These are phyloP conservation scores for Dendrolimus pini DNA, from an alignment of 2,888 invertebrate species.

Conservation along the genomic window DNA sequence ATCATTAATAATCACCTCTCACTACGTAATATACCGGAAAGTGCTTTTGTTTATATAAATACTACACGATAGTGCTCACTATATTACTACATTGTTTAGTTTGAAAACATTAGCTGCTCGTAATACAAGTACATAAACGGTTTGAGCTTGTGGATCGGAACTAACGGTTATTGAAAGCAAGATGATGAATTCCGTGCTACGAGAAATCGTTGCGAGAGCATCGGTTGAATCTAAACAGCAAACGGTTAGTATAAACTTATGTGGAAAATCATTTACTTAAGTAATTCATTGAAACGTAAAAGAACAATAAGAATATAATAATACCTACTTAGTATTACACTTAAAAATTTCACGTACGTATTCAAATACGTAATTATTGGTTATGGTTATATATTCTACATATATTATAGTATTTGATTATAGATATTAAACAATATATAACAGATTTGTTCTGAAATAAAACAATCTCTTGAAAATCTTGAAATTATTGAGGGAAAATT, in stretches of 20 bases:
- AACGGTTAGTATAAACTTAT: conserved; percentile 39
- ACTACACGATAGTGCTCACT: conserved; percentile 12
- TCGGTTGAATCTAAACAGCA: conserved; percentile 51
- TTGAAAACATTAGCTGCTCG: neutral
- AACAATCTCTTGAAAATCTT: too few relatives aligned
- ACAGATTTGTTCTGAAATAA: too few relatives aligned
- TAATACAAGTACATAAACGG: conserved; percentile 2
- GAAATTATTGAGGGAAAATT: too few relatives aligned
- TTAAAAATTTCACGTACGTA: too few relatives aligned
- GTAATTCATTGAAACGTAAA: too few relatives aligned
- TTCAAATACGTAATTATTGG: too few relatives aligned
- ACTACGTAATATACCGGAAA: conserved; percentile 26
- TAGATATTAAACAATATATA: too few relatives aligned
- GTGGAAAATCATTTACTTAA: neutral
- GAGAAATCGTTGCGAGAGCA: conserved; percentile 58
- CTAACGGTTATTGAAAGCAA: conserved; percentile 41
- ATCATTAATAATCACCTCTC: conserved; percentile 34
- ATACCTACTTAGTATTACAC: too few relatives aligned
- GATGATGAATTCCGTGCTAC: conserved; percentile 57
- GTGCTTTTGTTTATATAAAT: conserved; percentile 20
- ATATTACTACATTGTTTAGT: conserved; percentile 12
- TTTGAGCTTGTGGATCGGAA: conserved; percentile 4
- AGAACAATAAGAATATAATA: too few relatives aligned
- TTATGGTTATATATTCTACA: too few relatives aligned
- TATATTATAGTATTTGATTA: too few relatives aligned